These are phyloP conservation scores for Micromussa lordhowensis DNA, from an alignment of 92 coral and sea anemone species.

Conservation along the genomic window DNA sequence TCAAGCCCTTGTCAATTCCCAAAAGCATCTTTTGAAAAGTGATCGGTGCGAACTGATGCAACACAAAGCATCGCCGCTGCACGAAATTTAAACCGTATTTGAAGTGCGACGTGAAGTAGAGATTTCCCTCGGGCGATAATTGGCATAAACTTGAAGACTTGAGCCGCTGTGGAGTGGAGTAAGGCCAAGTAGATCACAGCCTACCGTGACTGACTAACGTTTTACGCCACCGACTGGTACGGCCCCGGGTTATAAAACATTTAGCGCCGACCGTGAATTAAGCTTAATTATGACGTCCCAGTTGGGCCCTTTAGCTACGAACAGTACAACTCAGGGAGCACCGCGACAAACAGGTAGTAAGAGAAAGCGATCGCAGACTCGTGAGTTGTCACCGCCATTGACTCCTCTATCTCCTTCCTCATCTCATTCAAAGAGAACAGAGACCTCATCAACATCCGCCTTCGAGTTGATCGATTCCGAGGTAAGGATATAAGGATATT, in stretches of 20 bases:
- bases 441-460: constrained; percentile 87
- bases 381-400: constrained; percentile 98
- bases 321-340: constrained; percentile 76
- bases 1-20: constrained; percentile 98
- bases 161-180: constrained; percentile 80
- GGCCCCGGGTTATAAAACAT: constrained; percentile 97
- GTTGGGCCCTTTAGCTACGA: constrained; percentile 90
- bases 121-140: constrained; percentile 93
- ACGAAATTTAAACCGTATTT: constrained; percentile 85
- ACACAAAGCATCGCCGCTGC: constrained; percentile 88
- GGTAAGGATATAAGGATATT: constrained; percentile 74
- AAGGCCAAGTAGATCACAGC: constrained; percentile 64
- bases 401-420: constrained; percentile 98
- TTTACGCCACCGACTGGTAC: constrained; percentile 94
- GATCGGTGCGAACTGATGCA: constrained; percentile 85
- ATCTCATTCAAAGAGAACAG: constrained; percentile 90
- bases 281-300: constrained; percentile 95
- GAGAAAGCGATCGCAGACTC: constrained; percentile 83
- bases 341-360: constrained; percentile 68
- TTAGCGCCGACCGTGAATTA: constrained; percentile 95
- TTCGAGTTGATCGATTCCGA: constrained; percentile 92
- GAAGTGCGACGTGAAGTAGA: constrained; percentile 67
- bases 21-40: constrained; percentile 90
- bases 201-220: constrained; percentile 76
- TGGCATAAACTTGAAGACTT: constrained; percentile 75